A percentile compares a stretch with the other conserved stretches of the same genome.
Evolutionary conservation across 2,113 vertebrate genomes (phyloP).

Genomic region (Gymnobelideus leadbeateri): DNA sequence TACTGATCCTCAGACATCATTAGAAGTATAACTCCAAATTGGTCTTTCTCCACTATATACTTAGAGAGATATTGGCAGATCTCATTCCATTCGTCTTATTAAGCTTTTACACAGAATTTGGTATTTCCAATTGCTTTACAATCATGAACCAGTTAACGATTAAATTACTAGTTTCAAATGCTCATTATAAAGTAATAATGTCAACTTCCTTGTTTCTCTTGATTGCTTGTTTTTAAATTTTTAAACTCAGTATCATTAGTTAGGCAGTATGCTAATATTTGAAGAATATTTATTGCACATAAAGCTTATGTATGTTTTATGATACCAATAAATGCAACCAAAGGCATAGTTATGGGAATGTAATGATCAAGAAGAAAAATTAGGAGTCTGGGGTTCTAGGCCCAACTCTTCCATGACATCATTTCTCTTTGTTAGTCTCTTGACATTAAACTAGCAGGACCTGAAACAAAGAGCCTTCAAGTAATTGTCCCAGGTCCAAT

Average conservation of each 20-base stretch:
- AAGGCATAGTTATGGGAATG: constrained; percentile 47
- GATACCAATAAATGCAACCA: constrained; percentile 18
- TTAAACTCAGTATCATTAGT: constrained; percentile 54
- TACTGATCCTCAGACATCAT: neutral
- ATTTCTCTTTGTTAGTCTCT: constrained; percentile 24
- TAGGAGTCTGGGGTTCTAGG: constrained; percentile 40
- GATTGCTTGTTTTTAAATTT: constrained; percentile 50
- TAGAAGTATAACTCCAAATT: neutral
- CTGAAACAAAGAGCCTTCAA: neutral
- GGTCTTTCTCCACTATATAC: neutral
- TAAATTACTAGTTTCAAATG: constrained; percentile 62
- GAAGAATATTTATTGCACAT: constrained; percentile 59
- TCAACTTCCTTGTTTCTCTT: constrained; percentile 52
- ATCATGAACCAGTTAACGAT: constrained; percentile 52
- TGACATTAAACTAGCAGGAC: neutral
- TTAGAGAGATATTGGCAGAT: constrained; percentile 1
- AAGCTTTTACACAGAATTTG: constrained; percentile 13
- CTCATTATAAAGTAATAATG: constrained; percentile 57
- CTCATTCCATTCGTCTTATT: constrained; percentile 24
- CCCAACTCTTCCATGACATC: neutral
- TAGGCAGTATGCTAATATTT: constrained; percentile 63
- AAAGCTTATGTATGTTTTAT: constrained; percentile 64
- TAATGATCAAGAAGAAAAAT: constrained; percentile 53
- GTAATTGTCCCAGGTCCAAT: neutral
- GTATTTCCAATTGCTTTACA: constrained; percentile 33